Percentiles rank a stretch among this genome's conserved stretches.
These are phyloP conservation scores for Paratrypauchen microcephalus DNA, from an alignment of 2,797 vertebrate species.

Conservation along the genomic window DNA sequence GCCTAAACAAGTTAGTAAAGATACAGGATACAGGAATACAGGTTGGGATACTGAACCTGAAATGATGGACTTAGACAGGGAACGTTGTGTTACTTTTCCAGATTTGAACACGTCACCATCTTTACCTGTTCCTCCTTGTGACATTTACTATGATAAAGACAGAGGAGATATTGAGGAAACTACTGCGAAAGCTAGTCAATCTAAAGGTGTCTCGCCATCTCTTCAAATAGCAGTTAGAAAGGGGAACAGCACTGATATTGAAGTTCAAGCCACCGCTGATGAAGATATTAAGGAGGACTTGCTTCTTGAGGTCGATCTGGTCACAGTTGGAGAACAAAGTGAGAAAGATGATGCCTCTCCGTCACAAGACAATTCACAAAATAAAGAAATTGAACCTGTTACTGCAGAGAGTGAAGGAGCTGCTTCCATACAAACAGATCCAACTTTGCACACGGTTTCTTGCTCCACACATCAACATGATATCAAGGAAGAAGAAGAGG, in stretches of 20 bases:
- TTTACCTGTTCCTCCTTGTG: slow-evolving; percentile 53
- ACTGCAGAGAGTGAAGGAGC: slow-evolving; percentile 1
- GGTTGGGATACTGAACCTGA: slow-evolving; percentile 80
- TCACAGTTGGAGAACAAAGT: slow-evolving; percentile 73
- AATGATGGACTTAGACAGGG: slow-evolving; percentile 68
- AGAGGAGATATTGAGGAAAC: slow-evolving; percentile 15
- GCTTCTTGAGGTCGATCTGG: slow-evolving; percentile 72
- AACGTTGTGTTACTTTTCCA: slow-evolving; percentile 75
- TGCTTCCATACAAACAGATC: slow-evolving; percentile 15
- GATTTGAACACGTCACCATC: slow-evolving; percentile 78
- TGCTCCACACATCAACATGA: slow-evolving; percentile 56
- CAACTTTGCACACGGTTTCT: slow-evolving; percentile 54
- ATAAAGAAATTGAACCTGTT: slow-evolving; percentile 20
- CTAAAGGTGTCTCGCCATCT: slow-evolving; percentile 20
- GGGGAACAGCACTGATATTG: slow-evolving; percentile 32
- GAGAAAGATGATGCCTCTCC: slow-evolving; percentile 43
- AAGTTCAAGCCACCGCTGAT: slow-evolving; percentile 39
- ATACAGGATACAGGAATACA: slow-evolving; percentile 48
- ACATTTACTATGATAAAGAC: slow-evolving; percentile 45
- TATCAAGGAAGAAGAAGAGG: slow-evolving; percentile 77
- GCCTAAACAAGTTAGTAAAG: slow-evolving; percentile 45
- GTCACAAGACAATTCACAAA: slow-evolving; percentile 25
- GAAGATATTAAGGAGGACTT: slow-evolving; percentile 76
- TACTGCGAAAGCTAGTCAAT: slow-evolving; percentile 10
- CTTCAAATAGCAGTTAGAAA: slow-evolving; percentile 2